phyloP scores from a whole-genome alignment of 2,797 vertebrate species.

The Clarias laeviceps region DNA sequence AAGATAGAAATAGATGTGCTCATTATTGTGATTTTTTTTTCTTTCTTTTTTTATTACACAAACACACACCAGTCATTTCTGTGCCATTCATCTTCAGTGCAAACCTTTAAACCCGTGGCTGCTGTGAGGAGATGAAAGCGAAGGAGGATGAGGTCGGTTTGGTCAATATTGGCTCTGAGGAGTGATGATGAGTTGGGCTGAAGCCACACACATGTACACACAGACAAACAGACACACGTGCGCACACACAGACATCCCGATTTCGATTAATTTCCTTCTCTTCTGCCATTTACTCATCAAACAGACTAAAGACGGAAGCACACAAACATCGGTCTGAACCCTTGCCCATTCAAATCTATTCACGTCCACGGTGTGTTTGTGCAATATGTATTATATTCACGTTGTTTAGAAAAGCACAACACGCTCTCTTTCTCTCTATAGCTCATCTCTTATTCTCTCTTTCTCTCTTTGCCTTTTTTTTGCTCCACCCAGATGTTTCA shows the following conservation, averaged over 20 bases:
- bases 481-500: conserved; percentile 43
- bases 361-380: background rate
- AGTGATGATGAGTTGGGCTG: conserved; percentile 55
- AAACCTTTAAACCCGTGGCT: background rate
- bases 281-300: conserved; percentile 74
- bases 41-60: conserved; percentile 34
- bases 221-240: conserved; percentile 43
- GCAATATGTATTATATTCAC: conserved; percentile 13
- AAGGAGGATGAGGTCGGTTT: conserved; percentile 4
- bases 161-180: conserved; percentile 83
- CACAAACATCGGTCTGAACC: conserved; percentile 22
- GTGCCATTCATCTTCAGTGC: conserved; percentile 10
- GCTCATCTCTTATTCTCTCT: background rate
- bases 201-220: conserved; percentile 41
- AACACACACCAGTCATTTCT: conserved; percentile 4
- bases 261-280: conserved; percentile 58
- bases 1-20: background rate
- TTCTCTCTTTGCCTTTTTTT: conserved; percentile 49
- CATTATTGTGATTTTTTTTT: conserved; percentile 21
- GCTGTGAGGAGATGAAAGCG: conserved; percentile 20
- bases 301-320: conserved; percentile 80
- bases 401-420: conserved; percentile 11
- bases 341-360: conserved; percentile 6
- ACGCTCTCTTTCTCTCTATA: background rate
- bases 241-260: conserved; percentile 49